Conservation (phyloP, 1,140 invertebrate genomes). For the Pseudomyrmex pallidus region DNA sequence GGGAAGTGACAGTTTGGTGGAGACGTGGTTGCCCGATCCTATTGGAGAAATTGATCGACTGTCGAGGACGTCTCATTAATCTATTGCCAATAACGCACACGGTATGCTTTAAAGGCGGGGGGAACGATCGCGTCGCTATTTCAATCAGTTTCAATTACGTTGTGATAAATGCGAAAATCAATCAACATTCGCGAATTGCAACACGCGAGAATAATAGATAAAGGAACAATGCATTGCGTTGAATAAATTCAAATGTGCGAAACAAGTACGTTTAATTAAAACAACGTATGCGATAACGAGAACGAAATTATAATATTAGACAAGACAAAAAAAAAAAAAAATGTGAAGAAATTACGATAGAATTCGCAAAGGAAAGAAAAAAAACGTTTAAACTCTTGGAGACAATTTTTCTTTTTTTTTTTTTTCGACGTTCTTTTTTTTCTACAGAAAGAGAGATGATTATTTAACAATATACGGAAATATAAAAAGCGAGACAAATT, state of each 20-base stretch:
- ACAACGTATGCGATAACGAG: no score
- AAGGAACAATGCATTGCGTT: no score
- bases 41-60: constrained; percentile 59
- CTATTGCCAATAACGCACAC: constrained; percentile 53
- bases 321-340: no score
- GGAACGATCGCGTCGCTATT: constrained; percentile 25
- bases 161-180: constrained; percentile 11
- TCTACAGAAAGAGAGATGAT: background rate
- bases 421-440: background rate
- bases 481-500: background rate
- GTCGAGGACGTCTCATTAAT: constrained; percentile 53
- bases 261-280: no score
- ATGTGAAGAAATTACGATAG: background rate
- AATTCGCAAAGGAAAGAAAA: background rate
- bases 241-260: no score
- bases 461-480: background rate
- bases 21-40: constrained; percentile 12
- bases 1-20: constrained; percentile 26
- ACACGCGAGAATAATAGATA: background rate
- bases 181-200: constrained; percentile 22
- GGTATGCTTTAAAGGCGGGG: constrained; percentile 34
- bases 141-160: constrained; percentile 53
- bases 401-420: background rate
- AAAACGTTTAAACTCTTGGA: background rate
- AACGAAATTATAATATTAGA: no score